Evolutionary conservation across 2,888 invertebrate genomes (phyloP).

Genomic region (Campoplex nolae): DNA sequence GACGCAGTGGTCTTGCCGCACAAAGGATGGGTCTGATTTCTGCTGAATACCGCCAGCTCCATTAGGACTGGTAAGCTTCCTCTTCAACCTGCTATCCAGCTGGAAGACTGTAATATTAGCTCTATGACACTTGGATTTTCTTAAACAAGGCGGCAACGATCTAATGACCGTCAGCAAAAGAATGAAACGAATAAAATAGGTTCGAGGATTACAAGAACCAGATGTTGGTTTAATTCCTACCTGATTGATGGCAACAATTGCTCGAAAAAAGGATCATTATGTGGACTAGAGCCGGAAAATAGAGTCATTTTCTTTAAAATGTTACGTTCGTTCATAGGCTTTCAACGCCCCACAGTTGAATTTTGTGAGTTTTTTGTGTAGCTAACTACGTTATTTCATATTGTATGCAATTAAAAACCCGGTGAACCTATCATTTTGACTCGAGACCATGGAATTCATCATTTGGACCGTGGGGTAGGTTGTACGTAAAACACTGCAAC

Average conservation of each 20-base stretch:
- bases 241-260: conserved; percentile 53
- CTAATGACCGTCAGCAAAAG: conserved; percentile 19
- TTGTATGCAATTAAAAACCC: conserved; percentile 26
- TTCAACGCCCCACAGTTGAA: conserved; percentile 42
- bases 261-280: conserved; percentile 31
- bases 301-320: conserved; percentile 34
- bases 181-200: conserved; percentile 8
- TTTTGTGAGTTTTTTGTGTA: not conserved
- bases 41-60: not conserved
- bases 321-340: conserved; percentile 16
- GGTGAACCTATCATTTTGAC: conserved; percentile 58
- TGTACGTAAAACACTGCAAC: conserved; percentile 54
- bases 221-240: conserved; percentile 51
- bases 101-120: not conserved
- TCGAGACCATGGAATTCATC: conserved; percentile 25
- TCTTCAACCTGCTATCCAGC: not conserved
- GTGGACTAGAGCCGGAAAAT: conserved; percentile 56
- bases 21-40: not conserved
- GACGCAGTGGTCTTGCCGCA: not conserved
- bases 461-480: conserved; percentile 12
- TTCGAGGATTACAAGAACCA: conserved; percentile 17
- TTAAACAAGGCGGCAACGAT: conserved; percentile 2
- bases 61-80: not conserved
- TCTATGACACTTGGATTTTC: not conserved
- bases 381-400: conserved; percentile 57